These are phyloP conservation scores for Drosophila willistoni DNA, from an alignment of 1,140 invertebrate genomes.

Conservation along the genomic window DNA sequence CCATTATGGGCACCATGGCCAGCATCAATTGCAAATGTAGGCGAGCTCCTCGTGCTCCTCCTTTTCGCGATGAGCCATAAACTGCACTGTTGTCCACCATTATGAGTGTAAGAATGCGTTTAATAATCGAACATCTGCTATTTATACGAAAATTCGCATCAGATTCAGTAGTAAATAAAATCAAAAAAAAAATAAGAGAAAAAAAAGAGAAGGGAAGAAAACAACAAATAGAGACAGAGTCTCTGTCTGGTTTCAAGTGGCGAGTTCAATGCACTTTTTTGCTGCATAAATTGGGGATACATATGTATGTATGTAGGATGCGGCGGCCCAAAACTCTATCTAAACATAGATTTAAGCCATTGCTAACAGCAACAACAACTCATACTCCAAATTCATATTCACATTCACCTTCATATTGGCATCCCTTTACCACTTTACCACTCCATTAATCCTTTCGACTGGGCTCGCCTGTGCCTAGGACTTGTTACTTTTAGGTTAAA, in stretches of 20 bases:
- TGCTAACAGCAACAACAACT: not conserved
- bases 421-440: constrained; percentile 4
- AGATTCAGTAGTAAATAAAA: not conserved
- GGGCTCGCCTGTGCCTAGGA: not conserved
- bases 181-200: too few species aligned
- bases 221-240: not conserved
- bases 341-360: constrained; percentile 5
- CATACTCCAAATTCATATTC: not conserved
- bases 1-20: constrained; percentile 21
- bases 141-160: constrained; percentile 46
- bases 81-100: constrained; percentile 52
- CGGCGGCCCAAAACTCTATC: not conserved
- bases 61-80: constrained; percentile 16
- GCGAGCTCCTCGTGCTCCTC: constrained; percentile 4
- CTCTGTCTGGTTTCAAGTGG: not conserved
- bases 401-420: too few species aligned
- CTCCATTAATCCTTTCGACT: not conserved
- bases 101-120: constrained; percentile 30
- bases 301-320: too few species aligned
- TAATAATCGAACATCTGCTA: constrained; percentile 30
- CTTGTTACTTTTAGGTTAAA: constrained; percentile 58
- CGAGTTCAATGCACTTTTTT: constrained; percentile 9
- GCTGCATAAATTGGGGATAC: constrained; percentile 6
- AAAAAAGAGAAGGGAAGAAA: not conserved
- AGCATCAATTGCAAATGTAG: constrained; percentile 30